A percentile compares a stretch with the other conserved stretches of the same genome.
Evolutionary conservation across 2,888 invertebrate species (phyloP).

Genomic region (Sphaerophoria rueppellii): DNA sequence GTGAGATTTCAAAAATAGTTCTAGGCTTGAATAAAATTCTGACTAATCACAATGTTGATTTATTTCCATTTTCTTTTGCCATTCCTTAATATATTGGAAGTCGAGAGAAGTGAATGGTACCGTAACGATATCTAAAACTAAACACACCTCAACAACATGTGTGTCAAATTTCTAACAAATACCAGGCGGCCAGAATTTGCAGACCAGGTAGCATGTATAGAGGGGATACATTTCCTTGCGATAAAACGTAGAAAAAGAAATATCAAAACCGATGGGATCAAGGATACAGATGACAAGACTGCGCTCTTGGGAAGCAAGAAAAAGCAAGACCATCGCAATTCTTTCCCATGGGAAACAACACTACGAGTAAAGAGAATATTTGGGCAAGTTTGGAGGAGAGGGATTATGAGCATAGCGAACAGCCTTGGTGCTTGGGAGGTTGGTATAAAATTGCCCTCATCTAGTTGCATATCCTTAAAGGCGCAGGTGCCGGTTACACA

Average conservation of each 20-base stretch:
- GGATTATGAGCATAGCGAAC: not conserved
- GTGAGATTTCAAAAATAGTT: conserved; percentile 52
- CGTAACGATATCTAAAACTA: no score
- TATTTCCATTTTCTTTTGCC: conserved; percentile 2
- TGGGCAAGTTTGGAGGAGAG: not conserved
- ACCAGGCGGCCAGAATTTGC: conserved; percentile 36
- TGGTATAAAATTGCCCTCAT: not conserved
- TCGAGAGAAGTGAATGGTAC: not conserved
- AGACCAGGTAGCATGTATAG: conserved; percentile 16
- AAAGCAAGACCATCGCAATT: no score
- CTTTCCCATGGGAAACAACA: no score
- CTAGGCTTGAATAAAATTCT: conserved; percentile 42
- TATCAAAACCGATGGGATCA: no score
- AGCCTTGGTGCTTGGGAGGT: conserved; percentile 1
- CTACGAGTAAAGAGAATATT: no score
- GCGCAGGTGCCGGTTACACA: conserved; percentile 49
- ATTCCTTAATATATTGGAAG: not conserved
- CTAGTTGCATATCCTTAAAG: not conserved
- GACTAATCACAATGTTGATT: conserved; percentile 39
- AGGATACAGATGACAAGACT: no score
- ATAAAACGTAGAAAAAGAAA: not conserved
- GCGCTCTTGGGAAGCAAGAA: no score
- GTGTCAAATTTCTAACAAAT: conserved; percentile 35
- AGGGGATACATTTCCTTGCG: not conserved
- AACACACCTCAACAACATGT: conserved; percentile 35